Evolutionary conservation across 2,888 invertebrate genomes (phyloP), one percentile per base, ranked within the genome.

Genomic region (Pristionchus arcanus): DNA sequence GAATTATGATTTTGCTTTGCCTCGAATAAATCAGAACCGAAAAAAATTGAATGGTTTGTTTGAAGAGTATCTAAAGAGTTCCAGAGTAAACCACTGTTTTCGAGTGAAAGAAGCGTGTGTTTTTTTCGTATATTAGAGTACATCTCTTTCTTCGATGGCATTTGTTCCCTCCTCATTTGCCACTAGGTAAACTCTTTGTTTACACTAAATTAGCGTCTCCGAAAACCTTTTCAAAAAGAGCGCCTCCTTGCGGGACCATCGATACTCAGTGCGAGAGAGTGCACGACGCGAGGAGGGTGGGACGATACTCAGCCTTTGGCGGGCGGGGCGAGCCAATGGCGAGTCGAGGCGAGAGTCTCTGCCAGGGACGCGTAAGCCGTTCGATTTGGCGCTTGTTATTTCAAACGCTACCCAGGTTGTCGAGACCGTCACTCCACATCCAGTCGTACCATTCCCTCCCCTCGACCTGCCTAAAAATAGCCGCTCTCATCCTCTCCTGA

Each of bases 291-390:
- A 63, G 63, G 42, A 28, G 63, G 37, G 85, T n/a, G 37, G 37
- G 28, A 31, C 86, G 86, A 86, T 86, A 86, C 86, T 86, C 86
- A 66, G 86, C 21, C 34, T 66, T 63, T 66, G 34, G 28, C 71
- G 87, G 87, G 87, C 87, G 87, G 87, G 34, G 87, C 86, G 63
- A 86, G 86, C 86, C 86, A 86, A 86, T 86, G 86, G 86, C 86
- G 31, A 86, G 37, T 16, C 34, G 86, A 59, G 86, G 55, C n/a
- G 83, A 31, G 55, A 53, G 53, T 28, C 53, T 81, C 81, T 55
- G 28, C 63, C 49, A 19, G 68, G 68, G 31, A 77, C 71, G 34
- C 34, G 74, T 63, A 34, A 66, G 63, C 85, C 85, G 37, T 86
- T 86, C 85, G 55, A 55, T 83, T 83, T 63, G 59, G n/a, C 31